Evolutionary conservation across 2,113 vertebrate species (phyloP), one percentile per base, ranked within the genome.

Genomic region (Sylvia atricapilla): DNA sequence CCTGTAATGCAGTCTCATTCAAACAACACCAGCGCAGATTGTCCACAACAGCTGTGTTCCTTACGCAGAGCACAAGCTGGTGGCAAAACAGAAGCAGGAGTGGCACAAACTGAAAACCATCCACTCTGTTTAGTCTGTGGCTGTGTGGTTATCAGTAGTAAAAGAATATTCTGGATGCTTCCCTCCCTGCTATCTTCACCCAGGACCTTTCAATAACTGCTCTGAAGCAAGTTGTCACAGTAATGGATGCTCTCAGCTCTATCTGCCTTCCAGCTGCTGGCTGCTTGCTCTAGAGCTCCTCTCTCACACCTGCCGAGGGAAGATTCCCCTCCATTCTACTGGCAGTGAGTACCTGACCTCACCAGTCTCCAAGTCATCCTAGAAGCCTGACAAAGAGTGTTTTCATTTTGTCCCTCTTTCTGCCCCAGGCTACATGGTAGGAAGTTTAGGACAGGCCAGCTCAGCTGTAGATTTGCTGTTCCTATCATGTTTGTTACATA

Each of bases 1-100:
- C 69, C 60, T 89, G 77, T 83, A 91, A 59, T 59, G 49, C 44
- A 74, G 43, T 21, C 9, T 79, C n/a, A 24, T 67, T 83, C 58
- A 75, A 62, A 19, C 12, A 58, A 18, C 17, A 8, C 23, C 0
- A 0, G 10, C 60, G 68, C 53, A 82, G 56, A 10, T 23, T 59
- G 52, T 33, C 37, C 67, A 14, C 8, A 7, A 19, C 59, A 77
- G 41, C 76, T 55, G 27, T 5, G 37, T 15, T 56, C 13, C 52
- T 52, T 15, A 14, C 2, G 17, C 59, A 58, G 37, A 49, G 21
- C 37, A 5, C n/a, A 17, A 80, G 41, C 55, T 66, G 73, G 53
- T 10, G n/a, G 80, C 68, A 58, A 41, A 86, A 58, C 49, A 86
- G 44, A 56, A 84, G 33, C 63, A 69, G 49, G 27, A 50, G 28